Percentiles rank a stretch among this genome's conserved stretches.
These are phyloP conservation scores for Anabacerthia variegaticeps DNA, from an alignment of 2,797 vertebrate species.

Conservation along the genomic window DNA sequence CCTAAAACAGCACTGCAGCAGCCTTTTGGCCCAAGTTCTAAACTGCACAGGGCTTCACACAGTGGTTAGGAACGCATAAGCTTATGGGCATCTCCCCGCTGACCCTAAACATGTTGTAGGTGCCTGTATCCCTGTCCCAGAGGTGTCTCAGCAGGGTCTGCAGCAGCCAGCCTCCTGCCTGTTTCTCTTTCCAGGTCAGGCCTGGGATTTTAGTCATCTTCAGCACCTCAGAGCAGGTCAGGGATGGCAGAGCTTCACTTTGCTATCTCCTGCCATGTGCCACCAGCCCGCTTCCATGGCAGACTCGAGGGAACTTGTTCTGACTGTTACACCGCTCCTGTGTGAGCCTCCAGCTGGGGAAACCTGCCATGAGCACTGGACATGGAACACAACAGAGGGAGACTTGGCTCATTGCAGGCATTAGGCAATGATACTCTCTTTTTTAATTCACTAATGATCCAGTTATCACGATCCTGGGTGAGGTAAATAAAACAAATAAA, in stretches of 20 bases:
- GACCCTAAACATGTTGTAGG: neutral
- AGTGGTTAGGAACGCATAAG: rapidly evolving
- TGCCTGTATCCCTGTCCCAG: neutral
- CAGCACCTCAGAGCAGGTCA: neutral
- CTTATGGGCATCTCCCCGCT: neutral
- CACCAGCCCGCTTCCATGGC: rapidly evolving
- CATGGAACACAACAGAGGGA: neutral
- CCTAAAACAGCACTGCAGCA: neutral
- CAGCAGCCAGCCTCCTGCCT: neutral
- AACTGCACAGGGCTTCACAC: too few relatives aligned
- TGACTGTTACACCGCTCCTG: neutral
- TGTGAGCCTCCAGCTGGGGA: rapidly evolving
- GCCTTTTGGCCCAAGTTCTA: neutral
- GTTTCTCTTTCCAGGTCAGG: neutral
- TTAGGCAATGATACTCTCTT: neutral
- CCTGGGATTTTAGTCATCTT: neutral
- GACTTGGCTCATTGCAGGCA: too few relatives aligned
- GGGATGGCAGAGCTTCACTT: neutral
- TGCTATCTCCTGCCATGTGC: neutral
- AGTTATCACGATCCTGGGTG: neutral
- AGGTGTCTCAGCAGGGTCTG: neutral
- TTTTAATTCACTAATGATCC: neutral
- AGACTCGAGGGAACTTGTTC: rapidly evolving
- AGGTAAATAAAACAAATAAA: neutral
- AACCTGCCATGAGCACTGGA: rapidly evolving